A percentile compares a stretch with the other conserved stretches of the same genome.
phyloP scores from a whole-genome alignment of 2,888 invertebrate genomes.

The Diachrysia chrysitis region DNA sequence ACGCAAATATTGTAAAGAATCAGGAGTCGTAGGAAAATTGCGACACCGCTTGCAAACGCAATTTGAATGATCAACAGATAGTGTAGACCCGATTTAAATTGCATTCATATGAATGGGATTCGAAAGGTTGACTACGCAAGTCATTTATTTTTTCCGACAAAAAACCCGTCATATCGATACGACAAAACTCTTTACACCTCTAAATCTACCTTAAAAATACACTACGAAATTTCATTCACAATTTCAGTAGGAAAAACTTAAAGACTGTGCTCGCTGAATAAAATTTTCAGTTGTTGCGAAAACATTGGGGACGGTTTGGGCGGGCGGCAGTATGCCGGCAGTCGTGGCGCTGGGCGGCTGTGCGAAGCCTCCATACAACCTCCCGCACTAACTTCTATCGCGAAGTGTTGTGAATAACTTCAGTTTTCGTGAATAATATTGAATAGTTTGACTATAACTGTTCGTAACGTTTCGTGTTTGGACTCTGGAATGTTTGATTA shows the following conservation, averaged over 20 bases:
- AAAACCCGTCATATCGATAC: background rate
- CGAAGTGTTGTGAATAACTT: slow-evolving; percentile 57
- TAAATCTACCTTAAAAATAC: slow-evolving; percentile 26
- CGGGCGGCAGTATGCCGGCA: slow-evolving; percentile 78
- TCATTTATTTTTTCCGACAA: background rate
- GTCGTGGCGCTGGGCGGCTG: slow-evolving; percentile 75
- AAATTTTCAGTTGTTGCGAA: slow-evolving; percentile 73
- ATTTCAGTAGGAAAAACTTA: slow-evolving; percentile 48
- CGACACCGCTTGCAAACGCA: slow-evolving; percentile 2
- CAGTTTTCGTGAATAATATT: slow-evolving; percentile 30
- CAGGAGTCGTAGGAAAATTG: background rate
- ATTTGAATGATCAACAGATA: slow-evolving; percentile 12
- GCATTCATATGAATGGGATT: slow-evolving; percentile 13
- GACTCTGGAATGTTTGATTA: slow-evolving; percentile 23
- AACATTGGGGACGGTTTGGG: slow-evolving; percentile 67
- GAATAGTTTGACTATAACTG: slow-evolving; percentile 18
- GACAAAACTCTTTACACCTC: slow-evolving; percentile 4
- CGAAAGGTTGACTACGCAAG: background rate
- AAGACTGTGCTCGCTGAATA: slow-evolving; percentile 69
- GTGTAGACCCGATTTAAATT: slow-evolving; percentile 12
- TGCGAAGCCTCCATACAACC: slow-evolving; percentile 61
- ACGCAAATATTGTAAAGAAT: background rate
- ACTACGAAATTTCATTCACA: slow-evolving; percentile 33
- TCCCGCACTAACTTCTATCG: slow-evolving; percentile 46
- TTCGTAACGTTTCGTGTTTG: slow-evolving; percentile 24